Evolutionary conservation across 2,113 vertebrate genomes (phyloP).

Genomic region (Aegotheles bennettii): DNA sequence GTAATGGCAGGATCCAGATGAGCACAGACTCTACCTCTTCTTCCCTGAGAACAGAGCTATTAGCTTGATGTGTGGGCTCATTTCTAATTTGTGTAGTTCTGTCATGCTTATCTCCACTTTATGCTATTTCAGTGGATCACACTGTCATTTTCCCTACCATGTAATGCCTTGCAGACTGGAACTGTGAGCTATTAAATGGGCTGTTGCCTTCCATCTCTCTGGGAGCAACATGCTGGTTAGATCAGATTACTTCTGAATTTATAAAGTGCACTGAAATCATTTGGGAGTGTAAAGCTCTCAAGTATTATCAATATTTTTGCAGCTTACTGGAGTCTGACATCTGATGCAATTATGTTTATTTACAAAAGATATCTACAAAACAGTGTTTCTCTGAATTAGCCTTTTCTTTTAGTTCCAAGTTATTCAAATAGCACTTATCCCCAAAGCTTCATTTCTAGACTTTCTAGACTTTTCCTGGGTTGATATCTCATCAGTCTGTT

Average conservation of each 20-base stretch:
- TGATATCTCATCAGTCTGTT: not conserved
- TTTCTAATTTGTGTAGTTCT: not conserved
- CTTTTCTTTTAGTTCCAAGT: not conserved
- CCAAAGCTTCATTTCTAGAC: not conserved
- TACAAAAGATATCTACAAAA: not conserved
- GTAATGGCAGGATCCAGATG: not conserved
- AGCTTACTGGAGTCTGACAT: not conserved
- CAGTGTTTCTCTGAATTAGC: not conserved
- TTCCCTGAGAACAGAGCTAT: not conserved
- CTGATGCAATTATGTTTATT: not conserved
- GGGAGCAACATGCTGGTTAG: not conserved
- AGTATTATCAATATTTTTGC: not conserved
- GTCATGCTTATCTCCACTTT: not conserved
- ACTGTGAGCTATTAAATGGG: not conserved
- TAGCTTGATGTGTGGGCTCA: not conserved
- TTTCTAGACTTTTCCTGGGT: not conserved
- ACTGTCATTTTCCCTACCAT: not conserved
- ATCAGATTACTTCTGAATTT: not conserved
- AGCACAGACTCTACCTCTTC: not conserved
- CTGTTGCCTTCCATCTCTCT: not conserved
- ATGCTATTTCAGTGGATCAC: not conserved
- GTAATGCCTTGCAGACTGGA: not conserved
- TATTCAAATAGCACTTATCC: not conserved
- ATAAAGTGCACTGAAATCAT: not conserved
- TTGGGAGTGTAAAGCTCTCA: not conserved